Evolutionary conservation across 1,140 invertebrate genomes (phyloP), one percentile per base, ranked within the genome.

Genomic region (Drosophila trapezifrons): DNA sequence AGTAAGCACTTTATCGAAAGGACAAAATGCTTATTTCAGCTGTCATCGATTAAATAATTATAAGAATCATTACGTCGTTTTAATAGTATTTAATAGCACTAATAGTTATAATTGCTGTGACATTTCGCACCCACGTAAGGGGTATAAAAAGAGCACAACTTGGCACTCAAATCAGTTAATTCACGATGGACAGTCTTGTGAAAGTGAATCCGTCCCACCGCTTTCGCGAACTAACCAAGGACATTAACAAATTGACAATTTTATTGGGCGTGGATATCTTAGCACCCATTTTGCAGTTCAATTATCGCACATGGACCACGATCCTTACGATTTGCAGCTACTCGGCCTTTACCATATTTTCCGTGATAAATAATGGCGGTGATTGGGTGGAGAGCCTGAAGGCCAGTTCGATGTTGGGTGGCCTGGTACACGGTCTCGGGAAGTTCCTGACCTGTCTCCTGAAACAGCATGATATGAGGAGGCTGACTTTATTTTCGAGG

Each of bases 231-330:
- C 32, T 86, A 1, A 25, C 56, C 18, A 32, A 55, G 13, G 4
- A 60, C 12, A 73, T 78, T 3, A 83, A 86, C 51, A 43, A 15
- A 2, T 70, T 29, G 15, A 45, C 57, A 6, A 43, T 27, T 20
- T 22, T 69, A 1, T 9, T 86, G n/a, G 83, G 83, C 10, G 45
- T 87, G 4, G 75, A 76, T 18, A 25, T 87, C 2, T 9, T 87
- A n/a, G 18, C 32, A 0, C 47, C 35, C 0, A 35, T 35, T 2
- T 5, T 79, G 9, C 20, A 46, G 3, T 60, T 69, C 2, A 73
- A 70, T 17, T 58, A 40, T 49, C 76, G 76, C 22, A 82, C 83
- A 1, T 76, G 59, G 65, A 45, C 57, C 15, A 55, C 63, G 10
- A 38, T 40, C 8, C 40, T 64, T n/a, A 58, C 63, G 0, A 42